phyloP scores from a whole-genome alignment of 2,888 invertebrate genomes.

The Lycophotia porphyrea region DNA sequence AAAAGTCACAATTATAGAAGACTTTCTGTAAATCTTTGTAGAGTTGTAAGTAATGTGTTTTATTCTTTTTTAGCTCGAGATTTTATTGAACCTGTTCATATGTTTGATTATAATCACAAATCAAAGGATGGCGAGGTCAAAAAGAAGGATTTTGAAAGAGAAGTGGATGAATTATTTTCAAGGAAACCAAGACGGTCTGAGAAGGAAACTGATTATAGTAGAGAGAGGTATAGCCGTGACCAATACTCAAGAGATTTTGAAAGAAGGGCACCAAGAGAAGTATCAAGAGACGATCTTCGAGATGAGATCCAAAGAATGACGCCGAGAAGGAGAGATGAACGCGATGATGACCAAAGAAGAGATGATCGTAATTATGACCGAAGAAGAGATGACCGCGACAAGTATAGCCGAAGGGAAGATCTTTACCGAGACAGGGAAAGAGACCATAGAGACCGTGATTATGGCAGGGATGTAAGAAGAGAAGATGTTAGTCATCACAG shows the following conservation, averaged over 20 bases:
- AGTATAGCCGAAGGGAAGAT: slow-evolving; percentile 66
- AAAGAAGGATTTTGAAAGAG: slow-evolving; percentile 82
- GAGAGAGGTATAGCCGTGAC: slow-evolving; percentile 73
- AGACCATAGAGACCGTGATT: slow-evolving; percentile 69
- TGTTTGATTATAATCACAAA: slow-evolving; percentile 93
- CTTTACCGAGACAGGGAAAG: slow-evolving; percentile 68
- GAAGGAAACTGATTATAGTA: slow-evolving; percentile 69
- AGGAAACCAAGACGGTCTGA: slow-evolving; percentile 76
- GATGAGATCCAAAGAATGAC: slow-evolving; percentile 65
- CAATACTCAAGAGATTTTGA: slow-evolving; percentile 72
- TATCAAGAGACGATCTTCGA: slow-evolving; percentile 69
- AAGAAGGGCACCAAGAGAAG: slow-evolving; percentile 72
- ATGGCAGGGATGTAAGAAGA: slow-evolving; percentile 66
- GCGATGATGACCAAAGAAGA: slow-evolving; percentile 63
- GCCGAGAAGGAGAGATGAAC: slow-evolving; percentile 58
- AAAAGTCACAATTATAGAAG: background rate
- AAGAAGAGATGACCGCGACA: slow-evolving; percentile 71
- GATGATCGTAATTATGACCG: slow-evolving; percentile 65
- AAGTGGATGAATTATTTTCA: slow-evolving; percentile 81
- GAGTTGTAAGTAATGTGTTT: slow-evolving; percentile 26
- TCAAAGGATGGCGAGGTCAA: slow-evolving; percentile 84
- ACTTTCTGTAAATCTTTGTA: background rate
- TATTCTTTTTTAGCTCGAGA: slow-evolving; percentile 83
- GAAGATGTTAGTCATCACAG: slow-evolving; percentile 70
- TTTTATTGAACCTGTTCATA: slow-evolving; percentile 91